Percentiles rank a stretch among this genome's conserved stretches.
Evolutionary conservation across 2,888 invertebrate species (phyloP).

Genomic region (Ischnura elegans): DNA sequence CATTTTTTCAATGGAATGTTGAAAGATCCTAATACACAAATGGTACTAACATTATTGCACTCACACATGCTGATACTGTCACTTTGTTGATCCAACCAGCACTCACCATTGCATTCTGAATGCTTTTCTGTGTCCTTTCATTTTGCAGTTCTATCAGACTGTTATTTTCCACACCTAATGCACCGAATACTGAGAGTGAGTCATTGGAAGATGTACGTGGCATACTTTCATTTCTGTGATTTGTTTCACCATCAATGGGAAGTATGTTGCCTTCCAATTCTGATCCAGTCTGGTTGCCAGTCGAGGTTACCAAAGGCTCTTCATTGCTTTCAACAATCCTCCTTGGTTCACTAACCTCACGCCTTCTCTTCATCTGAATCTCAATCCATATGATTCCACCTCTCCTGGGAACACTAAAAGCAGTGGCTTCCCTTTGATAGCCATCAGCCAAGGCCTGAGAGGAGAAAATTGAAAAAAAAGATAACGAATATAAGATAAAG

Average conservation of each 20-base stretch:
- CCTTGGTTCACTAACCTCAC: neutral
- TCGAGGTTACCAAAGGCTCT: neutral
- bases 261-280: neutral
- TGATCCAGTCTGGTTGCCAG: neutral
- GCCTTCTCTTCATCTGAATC: neutral
- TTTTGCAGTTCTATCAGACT: neutral
- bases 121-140: neutral
- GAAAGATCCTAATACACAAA: neutral
- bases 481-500: neutral
- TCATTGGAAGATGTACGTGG: neutral
- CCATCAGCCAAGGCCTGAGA: neutral
- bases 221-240: neutral
- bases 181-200: neutral
- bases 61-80: neutral
- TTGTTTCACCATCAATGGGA: neutral
- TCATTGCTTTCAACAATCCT: neutral
- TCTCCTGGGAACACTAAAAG: neutral
- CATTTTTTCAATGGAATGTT: neutral
- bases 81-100: neutral
- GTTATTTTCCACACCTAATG: neutral
- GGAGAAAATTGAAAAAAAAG: neutral
- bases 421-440: neutral
- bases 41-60: neutral
- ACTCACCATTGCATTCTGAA: neutral
- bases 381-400: neutral